These are phyloP conservation scores for Melanerpes aurifrons DNA, from an alignment of 2,113 vertebrate genomes.

Conservation along the genomic window DNA sequence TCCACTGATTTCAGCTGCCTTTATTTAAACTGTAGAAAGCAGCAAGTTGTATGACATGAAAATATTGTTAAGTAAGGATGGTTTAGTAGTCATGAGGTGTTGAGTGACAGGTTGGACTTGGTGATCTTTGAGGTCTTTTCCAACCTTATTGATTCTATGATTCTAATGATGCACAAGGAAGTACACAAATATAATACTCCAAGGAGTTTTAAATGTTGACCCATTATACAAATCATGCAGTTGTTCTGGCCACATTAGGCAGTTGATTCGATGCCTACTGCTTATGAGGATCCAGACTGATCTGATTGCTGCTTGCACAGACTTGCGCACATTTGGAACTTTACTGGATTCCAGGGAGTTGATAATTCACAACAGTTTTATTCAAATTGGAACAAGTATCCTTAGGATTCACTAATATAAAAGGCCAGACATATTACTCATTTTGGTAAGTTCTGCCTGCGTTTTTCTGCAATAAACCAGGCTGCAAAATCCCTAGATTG, in stretches of 20 bases:
- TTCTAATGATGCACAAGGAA: neutral
- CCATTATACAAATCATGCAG: neutral
- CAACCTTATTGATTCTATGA: too few species aligned
- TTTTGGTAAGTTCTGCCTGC: conserved; percentile 8
- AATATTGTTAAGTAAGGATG: neutral
- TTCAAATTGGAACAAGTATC: neutral
- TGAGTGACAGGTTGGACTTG: too few species aligned
- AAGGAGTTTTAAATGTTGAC: neutral
- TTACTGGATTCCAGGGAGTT: neutral
- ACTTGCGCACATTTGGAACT: neutral
- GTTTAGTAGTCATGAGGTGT: too few species aligned
- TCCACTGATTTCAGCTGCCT: neutral
- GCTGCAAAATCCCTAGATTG: neutral
- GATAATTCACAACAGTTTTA: neutral
- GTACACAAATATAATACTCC: neutral
- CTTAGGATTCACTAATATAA: neutral
- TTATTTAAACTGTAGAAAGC: neutral
- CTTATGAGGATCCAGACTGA: neutral
- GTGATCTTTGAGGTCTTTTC: too few species aligned
- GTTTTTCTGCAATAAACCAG: neutral
- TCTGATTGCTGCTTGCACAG: neutral
- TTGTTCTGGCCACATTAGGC: neutral
- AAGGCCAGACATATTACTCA: neutral
- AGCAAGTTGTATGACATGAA: neutral
- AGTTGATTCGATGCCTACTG: neutral